A percentile compares a stretch with the other conserved stretches of the same genome.
These are phyloP conservation scores for Spinibarbus caldwelli DNA, from an alignment of 2,797 vertebrate species.

Conservation along the genomic window DNA sequence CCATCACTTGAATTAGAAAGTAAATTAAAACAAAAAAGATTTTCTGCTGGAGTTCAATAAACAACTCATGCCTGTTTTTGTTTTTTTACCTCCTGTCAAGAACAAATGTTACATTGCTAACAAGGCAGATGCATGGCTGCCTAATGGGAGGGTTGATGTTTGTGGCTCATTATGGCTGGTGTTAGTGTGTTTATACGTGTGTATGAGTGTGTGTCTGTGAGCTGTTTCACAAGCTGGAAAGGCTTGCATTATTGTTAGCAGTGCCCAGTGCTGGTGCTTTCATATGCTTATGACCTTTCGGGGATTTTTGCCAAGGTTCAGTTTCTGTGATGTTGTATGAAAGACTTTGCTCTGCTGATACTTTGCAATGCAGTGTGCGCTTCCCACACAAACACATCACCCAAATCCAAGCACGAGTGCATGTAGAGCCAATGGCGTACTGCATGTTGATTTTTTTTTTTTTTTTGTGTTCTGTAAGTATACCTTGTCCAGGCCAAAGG, in stretches of 20 bases:
- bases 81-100: conserved; percentile 48
- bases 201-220: conserved; percentile 50
- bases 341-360: conserved; percentile 15
- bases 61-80: conserved; percentile 58
- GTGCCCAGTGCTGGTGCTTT: conserved; percentile 29
- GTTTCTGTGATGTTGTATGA: conserved; percentile 26
- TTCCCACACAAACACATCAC: conserved; percentile 36
- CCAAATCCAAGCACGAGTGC: neutral
- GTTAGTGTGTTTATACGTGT: conserved; percentile 76
- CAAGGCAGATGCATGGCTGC: conserved; percentile 61
- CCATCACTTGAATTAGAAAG: conserved; percentile 73
- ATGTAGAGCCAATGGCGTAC: conserved; percentile 13
- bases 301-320: conserved; percentile 42
- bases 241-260: conserved; percentile 42
- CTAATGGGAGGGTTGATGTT: conserved; percentile 54
- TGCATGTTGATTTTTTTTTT: neutral
- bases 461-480: conserved; percentile 5
- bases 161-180: conserved; percentile 59
- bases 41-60: conserved; percentile 63
- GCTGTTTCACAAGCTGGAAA: conserved; percentile 46
- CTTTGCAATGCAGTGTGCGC: conserved; percentile 14
- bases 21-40: conserved; percentile 75
- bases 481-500: conserved; percentile 93
- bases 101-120: conserved; percentile 64
- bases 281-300: conserved; percentile 43